Evolutionary conservation across 2,113 vertebrate genomes (phyloP), one percentile per base, ranked within the genome.

Genomic region (Stigmatopora argus): DNA sequence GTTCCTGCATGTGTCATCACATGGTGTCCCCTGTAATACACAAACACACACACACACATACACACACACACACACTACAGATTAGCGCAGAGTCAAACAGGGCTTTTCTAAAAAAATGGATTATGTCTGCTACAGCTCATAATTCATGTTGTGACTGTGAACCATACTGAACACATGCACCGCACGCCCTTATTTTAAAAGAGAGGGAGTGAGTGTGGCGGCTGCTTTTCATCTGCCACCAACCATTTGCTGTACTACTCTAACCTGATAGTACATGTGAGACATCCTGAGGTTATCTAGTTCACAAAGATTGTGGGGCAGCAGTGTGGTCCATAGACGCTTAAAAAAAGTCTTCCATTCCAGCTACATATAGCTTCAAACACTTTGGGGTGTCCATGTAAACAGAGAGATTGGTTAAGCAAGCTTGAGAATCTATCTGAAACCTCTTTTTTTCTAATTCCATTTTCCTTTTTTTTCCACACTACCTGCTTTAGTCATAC

Each of bases 31-130:
- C 26, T 51, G 18, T 46, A n/a, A 56, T 59, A 70, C 44, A 47
- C 69, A 71, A 71, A 75, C 48, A 47, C 69, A 71, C 73, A 75
- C 48, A 57, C 35, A 19, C 35, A 51, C 64, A 68, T 35, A 46
- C 69, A 70, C 69, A 70, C 52, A 57, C 49, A 53, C 59, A 47
- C 46, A 62, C 52, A 85, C 48, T 62, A 51, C 47, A 75, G 62
- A 74, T 61, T 61, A 61, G 53, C 7, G 53, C 23, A 31, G 26
- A 49, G 56, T 77, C 62, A 70, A 70, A 73, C n/a, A 70, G 61
- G 34, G 64, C 69, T 78, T 75, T 66, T 80, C 77, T 77, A 62
- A 52, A 78, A 31, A 78, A 87, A 83, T 78, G 77, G 81, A 87
- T 87, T 85, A 86, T 63, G 68, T 55, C 38, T 48, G 72, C 59